phyloP scores from a whole-genome alignment of 2,797 vertebrate genomes.

The Aphelocoma californica region DNA sequence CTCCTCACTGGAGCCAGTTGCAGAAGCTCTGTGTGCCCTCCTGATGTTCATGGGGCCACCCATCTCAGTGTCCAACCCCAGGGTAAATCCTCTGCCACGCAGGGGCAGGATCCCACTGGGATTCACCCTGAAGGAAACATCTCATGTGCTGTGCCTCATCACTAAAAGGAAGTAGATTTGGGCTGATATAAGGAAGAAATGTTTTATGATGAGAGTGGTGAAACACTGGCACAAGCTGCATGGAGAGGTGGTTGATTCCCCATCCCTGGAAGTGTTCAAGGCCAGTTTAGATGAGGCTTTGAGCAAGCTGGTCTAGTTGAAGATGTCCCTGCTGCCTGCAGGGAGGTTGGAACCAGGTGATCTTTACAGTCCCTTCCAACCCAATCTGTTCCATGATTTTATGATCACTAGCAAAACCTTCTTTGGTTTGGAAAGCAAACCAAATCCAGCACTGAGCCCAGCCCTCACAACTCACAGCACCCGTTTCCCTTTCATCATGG shows the following conservation, averaged over 20 bases:
- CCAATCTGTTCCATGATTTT: not conserved
- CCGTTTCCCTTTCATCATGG: not conserved
- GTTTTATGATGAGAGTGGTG: not conserved
- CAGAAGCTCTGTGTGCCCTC: not conserved
- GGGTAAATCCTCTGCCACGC: not conserved
- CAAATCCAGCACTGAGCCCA: not conserved
- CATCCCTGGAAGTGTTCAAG: not conserved
- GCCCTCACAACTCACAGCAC: not conserved
- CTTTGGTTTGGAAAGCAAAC: not conserved
- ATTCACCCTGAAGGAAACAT: not conserved
- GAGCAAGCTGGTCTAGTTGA: not conserved
- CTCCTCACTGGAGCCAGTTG: not conserved
- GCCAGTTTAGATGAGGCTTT: not conserved
- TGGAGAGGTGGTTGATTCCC: not conserved
- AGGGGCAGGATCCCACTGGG: not conserved
- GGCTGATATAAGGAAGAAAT: not conserved
- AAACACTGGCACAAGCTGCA: not conserved
- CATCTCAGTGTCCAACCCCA: not conserved
- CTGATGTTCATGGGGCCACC: accelerated
- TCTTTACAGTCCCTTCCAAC: not conserved
- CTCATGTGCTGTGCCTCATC: not conserved
- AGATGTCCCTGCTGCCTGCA: not conserved
- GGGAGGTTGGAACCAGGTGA: not conserved
- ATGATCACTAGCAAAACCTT: not conserved
- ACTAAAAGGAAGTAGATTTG: not conserved